Evolutionary conservation across 2,888 invertebrate genomes (phyloP).

Genomic region (Caenorhabditis sulstoni): DNA sequence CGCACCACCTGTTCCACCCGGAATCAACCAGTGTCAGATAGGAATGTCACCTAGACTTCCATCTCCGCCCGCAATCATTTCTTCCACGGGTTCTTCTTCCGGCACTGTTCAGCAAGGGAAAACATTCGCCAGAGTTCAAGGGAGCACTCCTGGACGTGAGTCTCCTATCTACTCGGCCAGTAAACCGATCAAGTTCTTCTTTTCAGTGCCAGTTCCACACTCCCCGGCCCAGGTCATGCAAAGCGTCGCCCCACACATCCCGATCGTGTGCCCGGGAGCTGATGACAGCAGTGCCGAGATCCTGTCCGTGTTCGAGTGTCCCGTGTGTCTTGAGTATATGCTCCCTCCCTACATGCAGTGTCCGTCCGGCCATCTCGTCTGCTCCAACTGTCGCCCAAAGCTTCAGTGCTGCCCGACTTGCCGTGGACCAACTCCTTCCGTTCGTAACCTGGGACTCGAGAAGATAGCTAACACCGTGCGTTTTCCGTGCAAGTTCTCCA

Average conservation of each 20-base stretch:
- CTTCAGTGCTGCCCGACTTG: conserved; percentile 98
- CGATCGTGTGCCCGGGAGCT: conserved; percentile 55
- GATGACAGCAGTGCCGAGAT: conserved; percentile 70
- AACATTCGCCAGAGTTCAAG: conserved; percentile 65
- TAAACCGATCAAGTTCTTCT: background rate
- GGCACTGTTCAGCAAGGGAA: conserved; percentile 63
- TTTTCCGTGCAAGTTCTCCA: conserved; percentile 98
- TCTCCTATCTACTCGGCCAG: background rate
- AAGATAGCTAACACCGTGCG: conserved; percentile 98
- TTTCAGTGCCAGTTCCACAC: background rate
- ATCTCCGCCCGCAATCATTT: conserved; percentile 26
- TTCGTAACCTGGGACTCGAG: conserved; percentile 98
- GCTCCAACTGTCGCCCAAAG: conserved; percentile 96
- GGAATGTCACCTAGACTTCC: conserved; percentile 34
- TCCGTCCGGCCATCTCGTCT: conserved; percentile 91
- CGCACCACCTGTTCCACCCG: conserved; percentile 22
- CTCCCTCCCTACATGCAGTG: conserved; percentile 98
- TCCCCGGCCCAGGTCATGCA: conserved; percentile 36
- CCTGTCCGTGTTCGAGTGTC: conserved; percentile 82
- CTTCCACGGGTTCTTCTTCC: conserved; percentile 15
- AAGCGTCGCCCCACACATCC: conserved; percentile 61
- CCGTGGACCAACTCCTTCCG: conserved; percentile 94
- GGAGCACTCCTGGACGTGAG: conserved; percentile 55
- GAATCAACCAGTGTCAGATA: conserved; percentile 40
- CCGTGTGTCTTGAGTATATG: conserved; percentile 98